Evolutionary conservation across 2,797 vertebrate genomes (phyloP), one percentile per base, ranked within the genome.

Genomic region (Petrocephalus schoutedeni): DNA sequence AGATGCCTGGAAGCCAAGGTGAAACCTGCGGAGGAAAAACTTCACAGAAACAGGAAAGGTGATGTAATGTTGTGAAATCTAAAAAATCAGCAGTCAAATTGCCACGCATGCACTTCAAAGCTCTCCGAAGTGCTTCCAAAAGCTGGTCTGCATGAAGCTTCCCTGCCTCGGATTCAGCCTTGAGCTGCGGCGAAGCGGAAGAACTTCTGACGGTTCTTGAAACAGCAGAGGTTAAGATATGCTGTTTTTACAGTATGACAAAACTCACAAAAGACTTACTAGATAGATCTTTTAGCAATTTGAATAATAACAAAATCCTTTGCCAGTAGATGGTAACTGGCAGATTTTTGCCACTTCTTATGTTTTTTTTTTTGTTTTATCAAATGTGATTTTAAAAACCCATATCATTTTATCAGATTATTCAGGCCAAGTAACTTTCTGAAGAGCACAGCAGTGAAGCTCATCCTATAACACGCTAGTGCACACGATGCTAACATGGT

Each of bases 51-150:
- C 14, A 19, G 53, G 56, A 58, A 58, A 58, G 53, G 10, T 85
- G 84, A 85, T 85, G 84, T 85, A 85, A 85, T 53, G 32, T 58
- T 36, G 53, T 85, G 84, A 85, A 85, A 85, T 85, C 80, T 53
- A 49, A 83, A 83, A 83, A 83, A 83, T 83, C 80, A 83, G 80
- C 41, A 83, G 80, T 83, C 80, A 83, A 53, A 53, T 83, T 53
- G n/a, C 80, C 80, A 83, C 49, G 10, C 41, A 53, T 21, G 80
- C 80, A 83, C 49, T 83, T 83, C 80, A 83, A 83, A 83, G 80
- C 41, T 23, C 45, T 53, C 49, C 74, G n/a, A 21, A 32, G 74
- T 21, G 32, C 16, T 45, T 77, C 80, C 41, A 53, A 82, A 83
- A 53, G 80, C 49, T 51, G 12, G 49, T 83, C 80, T 53, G 41